These are phyloP conservation scores for Amphiprion percula DNA, from an alignment of 2,113 vertebrate species.

Conservation along the genomic window DNA sequence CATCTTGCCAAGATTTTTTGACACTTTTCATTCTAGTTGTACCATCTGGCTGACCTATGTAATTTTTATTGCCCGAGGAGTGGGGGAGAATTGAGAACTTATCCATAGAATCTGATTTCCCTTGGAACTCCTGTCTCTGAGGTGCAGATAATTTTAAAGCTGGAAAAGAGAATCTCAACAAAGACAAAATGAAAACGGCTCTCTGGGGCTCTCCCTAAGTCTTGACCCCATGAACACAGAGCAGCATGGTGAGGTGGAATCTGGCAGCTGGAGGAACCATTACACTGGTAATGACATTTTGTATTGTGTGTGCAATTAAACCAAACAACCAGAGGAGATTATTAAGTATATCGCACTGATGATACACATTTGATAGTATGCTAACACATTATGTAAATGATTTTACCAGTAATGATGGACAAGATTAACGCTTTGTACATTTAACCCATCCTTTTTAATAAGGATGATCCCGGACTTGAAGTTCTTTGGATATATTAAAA, in stretches of 20 bases:
- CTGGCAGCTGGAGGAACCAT: not conserved
- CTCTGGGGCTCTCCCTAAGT: slow-evolving; percentile 12
- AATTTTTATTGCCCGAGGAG: slow-evolving; percentile 57
- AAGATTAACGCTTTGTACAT: no score
- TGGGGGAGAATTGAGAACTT: slow-evolving; percentile 59
- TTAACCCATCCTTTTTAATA: no score
- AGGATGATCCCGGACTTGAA: no score
- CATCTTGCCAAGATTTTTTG: slow-evolving; percentile 45
- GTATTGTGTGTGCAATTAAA: not conserved
- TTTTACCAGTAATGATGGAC: no score
- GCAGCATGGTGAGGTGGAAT: not conserved
- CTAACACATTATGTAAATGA: no score
- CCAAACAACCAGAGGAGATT: not conserved
- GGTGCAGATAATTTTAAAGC: slow-evolving; percentile 44
- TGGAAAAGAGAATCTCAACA: slow-evolving; percentile 29
- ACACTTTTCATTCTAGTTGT: slow-evolving; percentile 30
- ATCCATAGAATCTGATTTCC: slow-evolving; percentile 72
- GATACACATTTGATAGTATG: no score
- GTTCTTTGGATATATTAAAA: no score
- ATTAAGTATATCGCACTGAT: not conserved
- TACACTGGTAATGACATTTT: not conserved
- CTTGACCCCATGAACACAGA: slow-evolving; percentile 32
- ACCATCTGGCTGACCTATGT: slow-evolving; percentile 58
- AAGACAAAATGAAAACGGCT: slow-evolving; percentile 41
- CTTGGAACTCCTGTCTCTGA: slow-evolving; percentile 58